A percentile compares a stretch with the other conserved stretches of the same genome.
phyloP scores from a whole-genome alignment of 2,113 vertebrate genomes.

The Burhinus bistriatus region DNA sequence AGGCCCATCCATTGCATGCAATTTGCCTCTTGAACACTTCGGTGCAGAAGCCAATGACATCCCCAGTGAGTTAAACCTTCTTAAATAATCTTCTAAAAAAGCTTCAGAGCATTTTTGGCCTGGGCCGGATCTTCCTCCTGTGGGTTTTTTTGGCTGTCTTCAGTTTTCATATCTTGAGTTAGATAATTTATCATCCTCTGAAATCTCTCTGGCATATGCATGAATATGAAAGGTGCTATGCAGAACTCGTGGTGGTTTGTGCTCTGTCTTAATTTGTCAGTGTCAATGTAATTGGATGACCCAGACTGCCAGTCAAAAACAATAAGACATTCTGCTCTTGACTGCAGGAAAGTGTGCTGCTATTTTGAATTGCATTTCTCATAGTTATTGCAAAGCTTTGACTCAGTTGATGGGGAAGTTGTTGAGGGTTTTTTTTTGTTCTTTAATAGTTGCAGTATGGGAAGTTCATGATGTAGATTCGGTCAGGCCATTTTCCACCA shows the following conservation, averaged over 20 bases:
- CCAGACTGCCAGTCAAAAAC: background rate
- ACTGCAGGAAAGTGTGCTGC: background rate
- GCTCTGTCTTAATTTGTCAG: background rate
- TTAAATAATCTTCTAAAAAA: background rate
- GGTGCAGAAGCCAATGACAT: background rate
- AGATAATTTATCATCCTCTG: background rate
- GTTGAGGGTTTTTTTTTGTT: background rate
- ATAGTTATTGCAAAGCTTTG: background rate
- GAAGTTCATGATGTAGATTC: background rate
- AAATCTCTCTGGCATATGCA: background rate
- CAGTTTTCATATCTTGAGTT: background rate
- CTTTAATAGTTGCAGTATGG: background rate
- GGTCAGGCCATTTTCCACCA: background rate
- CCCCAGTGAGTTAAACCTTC: background rate
- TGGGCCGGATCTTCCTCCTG: background rate
- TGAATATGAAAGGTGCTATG: background rate
- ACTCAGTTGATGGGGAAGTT: background rate
- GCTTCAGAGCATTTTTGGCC: background rate
- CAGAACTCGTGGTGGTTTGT: background rate
- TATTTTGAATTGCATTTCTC: background rate
- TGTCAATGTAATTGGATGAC: background rate
- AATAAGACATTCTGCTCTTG: background rate
- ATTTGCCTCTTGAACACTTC: background rate
- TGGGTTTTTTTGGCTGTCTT: background rate
- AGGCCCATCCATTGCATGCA: background rate